Evolutionary conservation across 2,888 invertebrate species (phyloP).

Genomic region (Hermodice carunculata): DNA sequence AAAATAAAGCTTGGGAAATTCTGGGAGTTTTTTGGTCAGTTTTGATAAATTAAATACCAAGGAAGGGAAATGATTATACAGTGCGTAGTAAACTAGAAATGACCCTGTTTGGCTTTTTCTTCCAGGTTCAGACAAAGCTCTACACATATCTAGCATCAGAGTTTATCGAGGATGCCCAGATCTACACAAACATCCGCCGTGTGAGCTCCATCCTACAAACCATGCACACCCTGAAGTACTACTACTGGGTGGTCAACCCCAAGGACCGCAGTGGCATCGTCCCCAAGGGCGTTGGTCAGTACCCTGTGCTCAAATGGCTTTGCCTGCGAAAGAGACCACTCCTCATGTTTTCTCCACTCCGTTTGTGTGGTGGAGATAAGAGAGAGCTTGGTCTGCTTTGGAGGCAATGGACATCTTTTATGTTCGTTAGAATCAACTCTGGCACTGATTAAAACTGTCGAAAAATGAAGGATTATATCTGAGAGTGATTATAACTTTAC

Average conservation of each 20-base stretch:
- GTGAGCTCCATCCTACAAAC: conserved; percentile 98
- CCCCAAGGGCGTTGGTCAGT: conserved; percentile 93
- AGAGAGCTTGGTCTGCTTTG: too few species aligned
- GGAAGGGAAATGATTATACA: too few species aligned
- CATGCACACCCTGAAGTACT: conserved; percentile 98
- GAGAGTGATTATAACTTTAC: too few species aligned
- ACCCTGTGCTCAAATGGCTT: background rate
- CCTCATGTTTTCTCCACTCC: background rate
- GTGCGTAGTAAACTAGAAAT: too few species aligned
- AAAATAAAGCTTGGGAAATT: too few species aligned
- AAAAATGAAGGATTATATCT: too few species aligned
- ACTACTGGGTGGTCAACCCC: conserved; percentile 99
- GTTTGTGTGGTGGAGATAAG: too few species aligned
- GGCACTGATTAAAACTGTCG: too few species aligned
- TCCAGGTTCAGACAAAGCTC: conserved; percentile 81
- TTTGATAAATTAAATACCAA: too few species aligned
- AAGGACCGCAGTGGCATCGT: conserved; percentile 93
- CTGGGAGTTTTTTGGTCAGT: too few species aligned
- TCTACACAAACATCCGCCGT: conserved; percentile 95
- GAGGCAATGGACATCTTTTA: background rate
- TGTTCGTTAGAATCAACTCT: too few species aligned
- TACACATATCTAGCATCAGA: conserved; percentile 99
- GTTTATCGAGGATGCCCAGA: conserved; percentile 96
- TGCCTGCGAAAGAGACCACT: background rate
- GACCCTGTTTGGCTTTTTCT: conserved; percentile 9